Conservation (phyloP, 64 coral and sea anemone species). For the Montipora capricornis region DNA sequence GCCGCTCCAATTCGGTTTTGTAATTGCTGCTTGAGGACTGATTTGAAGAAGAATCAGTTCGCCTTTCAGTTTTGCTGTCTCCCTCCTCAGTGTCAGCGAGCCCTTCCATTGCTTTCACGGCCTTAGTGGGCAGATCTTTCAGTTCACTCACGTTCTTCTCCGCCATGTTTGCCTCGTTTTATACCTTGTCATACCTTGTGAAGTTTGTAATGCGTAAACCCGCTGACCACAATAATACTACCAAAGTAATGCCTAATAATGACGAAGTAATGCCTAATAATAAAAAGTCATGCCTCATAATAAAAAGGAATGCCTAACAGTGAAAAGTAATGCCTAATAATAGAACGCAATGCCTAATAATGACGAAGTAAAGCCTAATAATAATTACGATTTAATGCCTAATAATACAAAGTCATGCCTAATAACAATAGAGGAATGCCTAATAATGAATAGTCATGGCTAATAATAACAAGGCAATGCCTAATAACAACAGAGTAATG, state of each 20-base stretch:
- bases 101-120: not conserved
- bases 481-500: slow-evolving; percentile 8
- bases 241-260: not conserved
- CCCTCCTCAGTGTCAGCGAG: not conserved
- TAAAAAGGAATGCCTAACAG: not conserved
- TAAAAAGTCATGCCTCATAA: not conserved
- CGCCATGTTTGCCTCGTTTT: not conserved
- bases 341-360: not conserved
- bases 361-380: not conserved
- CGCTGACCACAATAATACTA: not conserved
- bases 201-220: not conserved
- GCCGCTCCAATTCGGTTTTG: slow-evolving; percentile 43
- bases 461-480: slow-evolving; percentile 3
- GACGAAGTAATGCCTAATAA: not conserved
- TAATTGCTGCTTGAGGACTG: slow-evolving; percentile 1
- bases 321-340: not conserved
- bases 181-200: not conserved
- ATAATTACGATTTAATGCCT: not conserved
- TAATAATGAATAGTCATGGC: not conserved
- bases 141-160: not conserved
- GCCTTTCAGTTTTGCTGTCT: not conserved
- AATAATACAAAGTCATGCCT: too few relatives aligned
- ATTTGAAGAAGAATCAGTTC: not conserved
- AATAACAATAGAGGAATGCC: not conserved
- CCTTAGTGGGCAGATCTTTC: not conserved